phyloP scores from a whole-genome alignment of 2,888 invertebrate species.

The Tenthredo livida region DNA sequence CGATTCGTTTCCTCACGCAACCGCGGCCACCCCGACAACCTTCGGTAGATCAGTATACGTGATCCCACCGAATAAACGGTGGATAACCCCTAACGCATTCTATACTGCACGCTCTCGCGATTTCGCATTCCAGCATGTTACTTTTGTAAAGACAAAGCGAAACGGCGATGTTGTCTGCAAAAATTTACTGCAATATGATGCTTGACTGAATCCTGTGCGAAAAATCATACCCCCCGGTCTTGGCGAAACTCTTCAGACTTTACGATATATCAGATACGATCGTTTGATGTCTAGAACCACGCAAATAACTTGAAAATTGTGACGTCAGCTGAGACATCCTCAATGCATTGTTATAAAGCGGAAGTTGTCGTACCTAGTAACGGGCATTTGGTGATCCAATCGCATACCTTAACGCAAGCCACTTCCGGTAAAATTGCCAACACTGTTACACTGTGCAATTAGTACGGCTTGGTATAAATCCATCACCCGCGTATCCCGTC shows the following conservation, averaged over 20 bases:
- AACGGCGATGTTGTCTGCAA: background rate
- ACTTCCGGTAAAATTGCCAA: constrained; percentile 62
- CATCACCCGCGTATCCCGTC: constrained; percentile 7
- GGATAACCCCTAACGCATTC: background rate
- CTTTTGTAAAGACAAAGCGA: background rate
- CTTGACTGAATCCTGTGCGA: background rate
- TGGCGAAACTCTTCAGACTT: background rate
- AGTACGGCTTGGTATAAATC: constrained; percentile 6
- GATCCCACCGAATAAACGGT: background rate
- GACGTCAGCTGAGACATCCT: constrained; percentile 38
- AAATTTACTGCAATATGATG: background rate
- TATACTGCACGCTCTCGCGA: background rate
- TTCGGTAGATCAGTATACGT: background rate
- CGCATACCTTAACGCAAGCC: constrained; percentile 54
- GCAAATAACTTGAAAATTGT: constrained; percentile 10
- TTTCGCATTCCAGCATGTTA: background rate
- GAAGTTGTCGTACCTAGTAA: constrained; percentile 30
- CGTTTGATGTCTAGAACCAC: background rate
- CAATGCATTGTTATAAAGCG: constrained; percentile 31
- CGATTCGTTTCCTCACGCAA: constrained; percentile 27
- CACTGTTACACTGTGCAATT: constrained; percentile 52
- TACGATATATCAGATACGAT: background rate
- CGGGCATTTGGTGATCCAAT: constrained; percentile 33
- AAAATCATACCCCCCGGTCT: background rate
- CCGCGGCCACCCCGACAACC: background rate